A percentile compares a stretch with the other conserved stretches of the same genome.
These are phyloP conservation scores for Zelleria hepariella DNA, from an alignment of 2,888 invertebrate genomes.

Conservation along the genomic window DNA sequence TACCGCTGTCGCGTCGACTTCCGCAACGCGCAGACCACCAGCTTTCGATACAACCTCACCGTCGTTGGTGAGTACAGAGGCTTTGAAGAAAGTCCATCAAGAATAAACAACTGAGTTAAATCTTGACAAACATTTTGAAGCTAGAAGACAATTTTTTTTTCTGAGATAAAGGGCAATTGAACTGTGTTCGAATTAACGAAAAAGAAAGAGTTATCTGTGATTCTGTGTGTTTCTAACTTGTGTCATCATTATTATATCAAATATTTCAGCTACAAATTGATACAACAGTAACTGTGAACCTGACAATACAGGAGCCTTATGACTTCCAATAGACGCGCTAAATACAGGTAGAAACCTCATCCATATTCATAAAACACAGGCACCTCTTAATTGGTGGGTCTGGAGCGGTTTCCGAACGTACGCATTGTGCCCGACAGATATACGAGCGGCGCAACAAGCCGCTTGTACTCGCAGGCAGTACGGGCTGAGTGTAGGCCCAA, in stretches of 20 bases:
- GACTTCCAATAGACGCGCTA: no score
- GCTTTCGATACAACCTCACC: slow-evolving; percentile 90
- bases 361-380: slow-evolving; percentile 4
- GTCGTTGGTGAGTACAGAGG: slow-evolving; percentile 82
- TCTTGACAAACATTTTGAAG: no score
- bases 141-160: no score
- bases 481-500: background rate
- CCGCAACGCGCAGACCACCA: slow-evolving; percentile 89
- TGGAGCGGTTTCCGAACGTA: background rate
- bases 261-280: no score
- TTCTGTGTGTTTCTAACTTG: no score
- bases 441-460: background rate
- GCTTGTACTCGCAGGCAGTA: background rate
- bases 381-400: slow-evolving; percentile 5
- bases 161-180: no score
- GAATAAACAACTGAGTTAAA: background rate
- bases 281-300: no score
- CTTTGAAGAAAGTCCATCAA: background rate
- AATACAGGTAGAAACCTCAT: background rate
- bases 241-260: no score
- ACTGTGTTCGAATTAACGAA: no score
- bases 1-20: slow-evolving; percentile 94
- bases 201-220: no score
- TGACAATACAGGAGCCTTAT: no score
- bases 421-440: slow-evolving; percentile 2